These are phyloP conservation scores for Pelvicachromis taeniatus DNA, from an alignment of 2,113 vertebrate genomes.

Conservation along the genomic window DNA sequence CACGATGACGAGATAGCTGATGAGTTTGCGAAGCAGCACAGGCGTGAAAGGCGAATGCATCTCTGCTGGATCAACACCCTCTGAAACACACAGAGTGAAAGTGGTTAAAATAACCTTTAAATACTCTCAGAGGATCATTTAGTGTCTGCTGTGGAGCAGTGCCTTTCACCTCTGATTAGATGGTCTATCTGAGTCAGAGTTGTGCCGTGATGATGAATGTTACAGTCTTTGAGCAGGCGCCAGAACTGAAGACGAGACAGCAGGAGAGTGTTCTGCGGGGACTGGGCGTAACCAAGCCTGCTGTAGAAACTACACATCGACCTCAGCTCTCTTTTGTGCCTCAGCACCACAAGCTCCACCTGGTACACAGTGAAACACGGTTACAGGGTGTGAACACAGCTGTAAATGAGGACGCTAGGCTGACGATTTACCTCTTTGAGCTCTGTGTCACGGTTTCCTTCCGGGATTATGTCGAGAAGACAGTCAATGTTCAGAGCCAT, in stretches of 20 bases:
- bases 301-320: constrained; percentile 85
- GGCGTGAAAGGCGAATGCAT: constrained; percentile 75
- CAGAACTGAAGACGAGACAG: constrained; percentile 86
- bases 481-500: constrained; percentile 69
- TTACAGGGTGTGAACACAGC: neutral
- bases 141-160: neutral
- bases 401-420: neutral
- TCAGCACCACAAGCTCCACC: constrained; percentile 79
- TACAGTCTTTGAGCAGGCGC: constrained; percentile 89
- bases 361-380: constrained; percentile 26
- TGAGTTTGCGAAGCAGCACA: constrained; percentile 76
- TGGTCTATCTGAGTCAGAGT: constrained; percentile 79
- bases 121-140: neutral
- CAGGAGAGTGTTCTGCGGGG: constrained; percentile 72
- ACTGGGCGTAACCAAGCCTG: constrained; percentile 69
- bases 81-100: constrained; percentile 30
- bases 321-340: constrained; percentile 72
- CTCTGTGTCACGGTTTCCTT: constrained; percentile 61
- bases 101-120: neutral
- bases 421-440: constrained; percentile 71
- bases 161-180: constrained; percentile 67
- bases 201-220: constrained; percentile 71
- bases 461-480: constrained; percentile 73
- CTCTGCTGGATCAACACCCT: constrained; percentile 45
- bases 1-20: constrained; percentile 77